Percentiles rank a stretch among this genome's conserved stretches.
phyloP scores from a whole-genome alignment of 2,113 vertebrate genomes.

The Archocentrus centrarchus region DNA sequence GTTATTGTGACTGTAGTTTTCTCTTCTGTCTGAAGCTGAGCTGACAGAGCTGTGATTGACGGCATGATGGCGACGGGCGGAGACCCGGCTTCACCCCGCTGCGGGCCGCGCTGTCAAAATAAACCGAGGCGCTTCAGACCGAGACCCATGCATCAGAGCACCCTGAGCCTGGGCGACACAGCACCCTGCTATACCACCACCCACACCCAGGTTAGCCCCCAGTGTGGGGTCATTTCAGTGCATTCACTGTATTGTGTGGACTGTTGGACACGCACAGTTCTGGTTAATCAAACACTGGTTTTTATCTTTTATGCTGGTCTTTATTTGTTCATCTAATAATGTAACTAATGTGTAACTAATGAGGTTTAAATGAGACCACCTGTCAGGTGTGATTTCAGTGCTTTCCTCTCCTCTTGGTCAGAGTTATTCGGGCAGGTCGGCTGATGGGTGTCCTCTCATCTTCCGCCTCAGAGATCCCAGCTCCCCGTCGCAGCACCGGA shows the following conservation, averaged over 20 bases:
- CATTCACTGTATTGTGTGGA: background rate
- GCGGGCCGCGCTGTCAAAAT: background rate
- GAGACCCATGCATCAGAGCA: slow-evolving; percentile 57
- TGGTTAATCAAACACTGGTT: background rate
- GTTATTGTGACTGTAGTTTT: background rate
- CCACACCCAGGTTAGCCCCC: slow-evolving; percentile 53
- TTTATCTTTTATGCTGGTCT: background rate
- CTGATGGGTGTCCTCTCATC: slow-evolving; percentile 27
- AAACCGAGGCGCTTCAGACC: background rate
- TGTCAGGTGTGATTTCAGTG: accelerated
- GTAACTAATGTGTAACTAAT: background rate
- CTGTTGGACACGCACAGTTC: background rate
- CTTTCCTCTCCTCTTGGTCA: slow-evolving; percentile 5
- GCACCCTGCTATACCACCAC: slow-evolving; percentile 54
- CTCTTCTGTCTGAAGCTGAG: background rate
- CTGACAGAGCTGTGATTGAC: background rate
- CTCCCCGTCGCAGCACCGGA: slow-evolving; percentile 56
- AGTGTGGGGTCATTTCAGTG: background rate
- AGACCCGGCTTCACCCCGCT: background rate
- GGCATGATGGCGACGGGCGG: background rate
- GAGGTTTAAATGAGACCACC: background rate
- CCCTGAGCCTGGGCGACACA: slow-evolving; percentile 39
- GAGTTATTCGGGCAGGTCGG: slow-evolving; percentile 54
- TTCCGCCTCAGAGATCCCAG: slow-evolving; percentile 37
- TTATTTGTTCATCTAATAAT: no score